Evolutionary conservation across 2,113 vertebrate species (phyloP).

Genomic region (Salvelinus namaycush): DNA sequence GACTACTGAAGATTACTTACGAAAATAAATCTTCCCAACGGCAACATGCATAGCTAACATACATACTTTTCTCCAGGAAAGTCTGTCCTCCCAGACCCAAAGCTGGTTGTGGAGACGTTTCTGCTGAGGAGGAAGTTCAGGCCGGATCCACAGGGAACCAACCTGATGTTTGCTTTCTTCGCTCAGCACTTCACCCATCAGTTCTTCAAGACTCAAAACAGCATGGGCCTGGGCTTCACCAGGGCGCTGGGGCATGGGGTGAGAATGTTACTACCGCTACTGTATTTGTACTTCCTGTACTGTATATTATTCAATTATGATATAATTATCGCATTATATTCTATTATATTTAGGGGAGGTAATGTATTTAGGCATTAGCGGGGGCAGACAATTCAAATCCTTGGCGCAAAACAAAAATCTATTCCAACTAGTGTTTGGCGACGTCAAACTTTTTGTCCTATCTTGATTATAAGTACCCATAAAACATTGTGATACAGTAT

Average conservation of each 20-base stretch:
- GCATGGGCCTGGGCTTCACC: constrained; percentile 84
- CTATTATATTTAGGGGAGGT: background rate
- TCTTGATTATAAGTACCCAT: too few relatives aligned
- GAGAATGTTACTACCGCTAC: constrained; percentile 49
- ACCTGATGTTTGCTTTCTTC: constrained; percentile 95
- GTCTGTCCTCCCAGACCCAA: constrained; percentile 79
- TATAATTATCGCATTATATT: background rate
- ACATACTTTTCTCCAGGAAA: constrained; percentile 74
- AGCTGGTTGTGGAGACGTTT: constrained; percentile 75
- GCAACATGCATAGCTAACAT: background rate
- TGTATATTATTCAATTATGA: too few relatives aligned
- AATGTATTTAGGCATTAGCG: background rate
- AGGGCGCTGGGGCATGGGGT: constrained; percentile 91
- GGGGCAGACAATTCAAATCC: too few relatives aligned
- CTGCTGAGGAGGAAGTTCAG: constrained; percentile 81
- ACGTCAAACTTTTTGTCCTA: too few relatives aligned
- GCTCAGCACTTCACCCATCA: constrained; percentile 98
- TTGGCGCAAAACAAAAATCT: too few relatives aligned
- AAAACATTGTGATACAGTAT: too few relatives aligned
- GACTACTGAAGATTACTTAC: background rate
- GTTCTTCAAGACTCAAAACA: constrained; percentile 89
- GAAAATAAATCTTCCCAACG: background rate
- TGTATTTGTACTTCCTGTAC: too few relatives aligned
- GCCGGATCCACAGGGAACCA: constrained; percentile 86
- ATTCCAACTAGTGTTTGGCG: too few relatives aligned